Evolutionary conservation across 1,140 invertebrate genomes (phyloP).

Genomic region (Drosophila micromelanica): DNA sequence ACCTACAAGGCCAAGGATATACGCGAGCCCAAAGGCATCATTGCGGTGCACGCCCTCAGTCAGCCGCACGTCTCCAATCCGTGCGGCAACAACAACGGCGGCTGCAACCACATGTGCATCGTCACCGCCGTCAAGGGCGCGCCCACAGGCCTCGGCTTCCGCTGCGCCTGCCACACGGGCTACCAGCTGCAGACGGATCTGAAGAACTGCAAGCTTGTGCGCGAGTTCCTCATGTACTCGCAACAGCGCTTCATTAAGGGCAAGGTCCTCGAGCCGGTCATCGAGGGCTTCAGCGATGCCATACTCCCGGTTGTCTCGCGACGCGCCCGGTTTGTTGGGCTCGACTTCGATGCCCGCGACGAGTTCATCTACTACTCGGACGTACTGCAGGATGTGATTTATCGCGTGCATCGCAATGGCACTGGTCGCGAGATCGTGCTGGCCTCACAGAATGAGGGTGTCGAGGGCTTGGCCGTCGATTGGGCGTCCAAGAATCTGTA

Average conservation of each 20-base stretch:
- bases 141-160: conserved; percentile 92
- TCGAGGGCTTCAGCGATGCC: conserved; percentile 96
- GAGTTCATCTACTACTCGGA: conserved; percentile 98
- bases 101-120: conserved; percentile 98
- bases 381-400: conserved; percentile 98
- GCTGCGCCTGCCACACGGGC: conserved; percentile 97
- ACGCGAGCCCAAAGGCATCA: conserved; percentile 93
- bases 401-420: conserved; percentile 94
- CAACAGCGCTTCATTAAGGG: conserved; percentile 99
- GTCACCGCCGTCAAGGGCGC: conserved; percentile 91
- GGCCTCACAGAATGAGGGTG: conserved; percentile 98
- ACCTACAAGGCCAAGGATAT: conserved; percentile 92
- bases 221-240: conserved; percentile 98
- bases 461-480: conserved; percentile 98
- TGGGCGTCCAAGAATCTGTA: conserved; percentile 99
- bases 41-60: conserved; percentile 91
- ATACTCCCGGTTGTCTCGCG: conserved; percentile 95
- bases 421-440: conserved; percentile 95
- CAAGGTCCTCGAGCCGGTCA: conserved; percentile 94
- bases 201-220: conserved; percentile 92
- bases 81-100: conserved; percentile 95
- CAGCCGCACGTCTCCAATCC: conserved; percentile 93
- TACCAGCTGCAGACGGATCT: conserved; percentile 91
- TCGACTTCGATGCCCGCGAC: conserved; percentile 97
- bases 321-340: conserved; percentile 96